A percentile compares a stretch with the other conserved stretches of the same genome.
Evolutionary conservation across 1,140 invertebrate species (phyloP).

Genomic region (Nylanderia fulva): DNA sequence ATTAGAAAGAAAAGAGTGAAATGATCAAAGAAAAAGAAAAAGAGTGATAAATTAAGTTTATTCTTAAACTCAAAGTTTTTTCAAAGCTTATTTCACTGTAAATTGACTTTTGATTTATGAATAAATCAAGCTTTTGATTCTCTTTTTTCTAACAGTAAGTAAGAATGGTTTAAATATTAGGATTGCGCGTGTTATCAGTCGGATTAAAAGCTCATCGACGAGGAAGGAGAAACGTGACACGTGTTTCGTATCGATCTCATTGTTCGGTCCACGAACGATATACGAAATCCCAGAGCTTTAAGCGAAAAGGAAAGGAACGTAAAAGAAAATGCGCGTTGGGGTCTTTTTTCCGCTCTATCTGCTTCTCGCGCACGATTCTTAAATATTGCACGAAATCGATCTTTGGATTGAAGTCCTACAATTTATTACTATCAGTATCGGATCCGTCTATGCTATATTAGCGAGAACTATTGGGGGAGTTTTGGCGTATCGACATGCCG

Average conservation of each 20-base stretch:
- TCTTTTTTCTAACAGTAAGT: conserved; percentile 1
- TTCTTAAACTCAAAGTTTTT: not conserved
- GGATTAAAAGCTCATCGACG: conserved; percentile 47
- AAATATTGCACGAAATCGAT: conserved; percentile 65
- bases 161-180: conserved; percentile 38
- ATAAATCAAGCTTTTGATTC: not conserved
- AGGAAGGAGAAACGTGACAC: conserved; percentile 12
- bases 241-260: conserved; percentile 46
- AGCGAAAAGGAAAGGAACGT: conserved; percentile 24
- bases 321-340: conserved; percentile 6
- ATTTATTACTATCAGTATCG: conserved; percentile 9
- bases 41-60: not conserved
- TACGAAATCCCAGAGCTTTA: conserved; percentile 28
- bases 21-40: no score
- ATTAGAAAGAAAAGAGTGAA: not conserved
- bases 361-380: conserved; percentile 9
- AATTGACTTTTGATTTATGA: conserved; percentile 8
- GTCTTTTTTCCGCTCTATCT: conserved; percentile 4
- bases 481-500: conserved; percentile 50
- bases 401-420: conserved; percentile 7
- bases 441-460: not conserved
- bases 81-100: conserved; percentile 6
- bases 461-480: conserved; percentile 31
- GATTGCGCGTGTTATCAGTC: conserved; percentile 7
- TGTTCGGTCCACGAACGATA: conserved; percentile 27